Evolutionary conservation across 2,888 invertebrate species (phyloP).

Genomic region (Noctua comes): DNA sequence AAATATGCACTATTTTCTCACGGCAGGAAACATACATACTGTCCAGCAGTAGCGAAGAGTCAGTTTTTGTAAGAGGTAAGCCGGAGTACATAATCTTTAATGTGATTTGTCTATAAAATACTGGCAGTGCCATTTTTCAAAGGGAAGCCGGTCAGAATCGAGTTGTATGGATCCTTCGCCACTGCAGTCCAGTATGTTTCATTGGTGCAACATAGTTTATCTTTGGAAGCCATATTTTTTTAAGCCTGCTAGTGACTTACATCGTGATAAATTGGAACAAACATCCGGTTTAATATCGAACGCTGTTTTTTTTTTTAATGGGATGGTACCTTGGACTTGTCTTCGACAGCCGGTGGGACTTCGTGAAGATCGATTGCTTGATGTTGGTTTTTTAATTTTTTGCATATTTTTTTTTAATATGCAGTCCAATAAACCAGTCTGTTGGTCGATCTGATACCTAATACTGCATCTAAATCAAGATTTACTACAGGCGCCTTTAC

Average conservation of each 20-base stretch:
- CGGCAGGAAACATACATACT: background rate
- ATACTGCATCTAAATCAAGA: background rate
- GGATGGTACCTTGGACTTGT: too few relatives aligned
- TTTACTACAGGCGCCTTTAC: background rate
- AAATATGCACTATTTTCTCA: slow-evolving; percentile 49
- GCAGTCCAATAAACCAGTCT: background rate
- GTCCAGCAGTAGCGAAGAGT: too few relatives aligned
- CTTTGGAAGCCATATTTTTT: slow-evolving; percentile 13
- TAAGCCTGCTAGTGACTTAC: background rate
- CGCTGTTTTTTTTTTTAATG: too few relatives aligned
- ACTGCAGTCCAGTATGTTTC: too few relatives aligned
- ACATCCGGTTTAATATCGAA: background rate
- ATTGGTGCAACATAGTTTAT: slow-evolving; percentile 25
- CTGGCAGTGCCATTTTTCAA: too few relatives aligned
- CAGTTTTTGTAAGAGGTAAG: too few relatives aligned
- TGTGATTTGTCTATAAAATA: too few relatives aligned
- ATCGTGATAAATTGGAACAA: background rate
- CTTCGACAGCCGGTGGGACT: too few relatives aligned
- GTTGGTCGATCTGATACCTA: background rate
- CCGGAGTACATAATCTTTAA: too few relatives aligned
- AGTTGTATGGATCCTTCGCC: too few relatives aligned
- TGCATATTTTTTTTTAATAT: background rate
- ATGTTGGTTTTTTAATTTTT: background rate
- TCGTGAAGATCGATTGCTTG: too few relatives aligned
- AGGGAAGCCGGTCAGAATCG: too few relatives aligned